Conservation (phyloP, 2,888 invertebrate species). For the Celastrina argiolus region DNA sequence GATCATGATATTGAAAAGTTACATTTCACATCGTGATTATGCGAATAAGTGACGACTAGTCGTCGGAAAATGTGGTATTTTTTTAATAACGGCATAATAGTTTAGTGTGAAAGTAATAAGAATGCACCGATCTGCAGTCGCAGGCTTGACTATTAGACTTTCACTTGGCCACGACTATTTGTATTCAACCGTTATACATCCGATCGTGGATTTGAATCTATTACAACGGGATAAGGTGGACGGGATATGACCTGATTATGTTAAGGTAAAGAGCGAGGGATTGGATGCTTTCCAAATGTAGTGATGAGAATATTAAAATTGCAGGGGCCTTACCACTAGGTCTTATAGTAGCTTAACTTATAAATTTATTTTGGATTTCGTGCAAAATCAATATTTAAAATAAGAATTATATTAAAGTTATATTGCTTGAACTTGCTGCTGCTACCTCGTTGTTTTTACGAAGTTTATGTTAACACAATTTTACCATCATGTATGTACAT, state of each 20-base stretch:
- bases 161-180: conserved; percentile 61
- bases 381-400: too few species aligned
- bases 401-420: too few species aligned
- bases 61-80: not conserved
- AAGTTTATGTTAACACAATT: too few species aligned
- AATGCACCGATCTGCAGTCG: conserved; percentile 25
- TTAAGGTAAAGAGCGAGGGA: not conserved
- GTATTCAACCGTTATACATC: conserved; percentile 58
- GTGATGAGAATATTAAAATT: too few species aligned
- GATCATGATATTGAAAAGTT: too few species aligned
- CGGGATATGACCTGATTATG: not conserved
- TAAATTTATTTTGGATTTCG: too few species aligned
- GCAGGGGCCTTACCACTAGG: too few species aligned
- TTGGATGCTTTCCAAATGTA: too few species aligned
- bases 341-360: too few species aligned
- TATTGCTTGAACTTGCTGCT: too few species aligned
- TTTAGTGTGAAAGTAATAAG: conserved; percentile 23
- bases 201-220: conserved; percentile 56
- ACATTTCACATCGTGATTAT: not conserved
- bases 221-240: conserved; percentile 29
- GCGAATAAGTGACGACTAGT: conserved; percentile 8
- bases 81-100: conserved; percentile 14
- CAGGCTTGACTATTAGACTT: conserved; percentile 55
- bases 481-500: too few species aligned
- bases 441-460: too few species aligned